Evolutionary conservation across 1,140 invertebrate genomes (phyloP).

Genomic region (Leptoteleia sp.): DNA sequence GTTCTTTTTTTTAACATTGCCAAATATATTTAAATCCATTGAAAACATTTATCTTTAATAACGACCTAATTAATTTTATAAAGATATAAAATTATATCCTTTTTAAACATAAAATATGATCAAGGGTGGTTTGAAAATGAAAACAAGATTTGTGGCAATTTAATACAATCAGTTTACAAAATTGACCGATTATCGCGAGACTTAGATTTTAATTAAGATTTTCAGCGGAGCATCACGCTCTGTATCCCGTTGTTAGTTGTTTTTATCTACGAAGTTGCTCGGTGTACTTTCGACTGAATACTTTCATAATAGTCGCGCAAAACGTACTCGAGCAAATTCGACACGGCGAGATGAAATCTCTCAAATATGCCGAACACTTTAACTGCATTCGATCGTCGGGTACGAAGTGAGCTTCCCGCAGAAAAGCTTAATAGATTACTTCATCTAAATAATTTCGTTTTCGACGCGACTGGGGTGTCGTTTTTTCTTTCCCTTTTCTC

Average conservation of each 20-base stretch:
- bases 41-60: too few species aligned
- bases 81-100: too few species aligned
- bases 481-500: neutral
- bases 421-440: constrained; percentile 8
- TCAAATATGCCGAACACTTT: neutral
- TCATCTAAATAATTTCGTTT: constrained; percentile 13
- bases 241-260: constrained; percentile 11
- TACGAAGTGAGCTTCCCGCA: too few species aligned
- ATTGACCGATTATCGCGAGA: constrained; percentile 62
- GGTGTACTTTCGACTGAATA: too few species aligned
- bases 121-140: too few species aligned
- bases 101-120: too few species aligned
- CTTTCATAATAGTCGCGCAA: neutral
- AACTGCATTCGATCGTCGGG: neutral
- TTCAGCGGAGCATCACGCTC: constrained; percentile 30
- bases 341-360: too few species aligned
- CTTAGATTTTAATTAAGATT: constrained; percentile 77
- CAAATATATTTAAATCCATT: too few species aligned
- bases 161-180: constrained; percentile 73
- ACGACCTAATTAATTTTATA: too few species aligned
- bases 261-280: constrained; percentile 11
- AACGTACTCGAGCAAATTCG: neutral
- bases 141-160: constrained; percentile 68
- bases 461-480: neutral
- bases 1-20: too few species aligned